These are phyloP conservation scores for Zosterops hypoxanthus DNA, from an alignment of 2,113 vertebrate genomes.

Conservation along the genomic window DNA sequence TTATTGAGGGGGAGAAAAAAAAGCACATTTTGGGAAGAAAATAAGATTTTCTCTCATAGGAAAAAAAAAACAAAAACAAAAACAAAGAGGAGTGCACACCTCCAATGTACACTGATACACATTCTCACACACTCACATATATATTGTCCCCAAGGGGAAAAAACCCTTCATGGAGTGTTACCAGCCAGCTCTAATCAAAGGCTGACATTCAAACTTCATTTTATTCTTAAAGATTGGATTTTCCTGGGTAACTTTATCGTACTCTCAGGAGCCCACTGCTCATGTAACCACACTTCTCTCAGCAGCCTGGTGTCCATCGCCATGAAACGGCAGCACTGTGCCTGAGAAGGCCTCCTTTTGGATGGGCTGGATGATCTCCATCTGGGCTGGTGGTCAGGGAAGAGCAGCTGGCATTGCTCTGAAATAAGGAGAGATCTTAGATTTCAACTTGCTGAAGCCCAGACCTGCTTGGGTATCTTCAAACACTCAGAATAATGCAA, in stretches of 20 bases:
- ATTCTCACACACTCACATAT: accelerated
- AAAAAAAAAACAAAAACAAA: not conserved
- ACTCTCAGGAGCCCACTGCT: not conserved
- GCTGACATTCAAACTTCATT: not conserved
- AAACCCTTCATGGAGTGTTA: not conserved
- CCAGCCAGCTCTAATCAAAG: not conserved
- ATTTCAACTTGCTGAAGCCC: slow-evolving; percentile 7
- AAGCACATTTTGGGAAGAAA: not conserved
- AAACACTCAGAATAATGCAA: not conserved
- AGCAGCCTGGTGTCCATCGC: not conserved
- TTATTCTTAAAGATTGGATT: not conserved
- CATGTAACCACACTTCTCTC: not conserved
- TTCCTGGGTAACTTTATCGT: not conserved
- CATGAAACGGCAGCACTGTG: accelerated
- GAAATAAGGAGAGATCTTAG: not conserved
- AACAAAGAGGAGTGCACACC: not conserved
- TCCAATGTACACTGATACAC: not conserved
- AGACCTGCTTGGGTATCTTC: not conserved
- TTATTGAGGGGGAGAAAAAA: not conserved
- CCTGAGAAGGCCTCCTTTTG: not conserved
- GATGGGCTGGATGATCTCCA: not conserved
- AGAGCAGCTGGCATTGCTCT: not conserved
- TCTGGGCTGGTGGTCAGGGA: not conserved
- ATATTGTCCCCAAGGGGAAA: not conserved
- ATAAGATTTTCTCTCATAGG: not conserved